These are phyloP conservation scores for Climacteris rufus DNA, from an alignment of 2,113 vertebrate species.

Conservation along the genomic window DNA sequence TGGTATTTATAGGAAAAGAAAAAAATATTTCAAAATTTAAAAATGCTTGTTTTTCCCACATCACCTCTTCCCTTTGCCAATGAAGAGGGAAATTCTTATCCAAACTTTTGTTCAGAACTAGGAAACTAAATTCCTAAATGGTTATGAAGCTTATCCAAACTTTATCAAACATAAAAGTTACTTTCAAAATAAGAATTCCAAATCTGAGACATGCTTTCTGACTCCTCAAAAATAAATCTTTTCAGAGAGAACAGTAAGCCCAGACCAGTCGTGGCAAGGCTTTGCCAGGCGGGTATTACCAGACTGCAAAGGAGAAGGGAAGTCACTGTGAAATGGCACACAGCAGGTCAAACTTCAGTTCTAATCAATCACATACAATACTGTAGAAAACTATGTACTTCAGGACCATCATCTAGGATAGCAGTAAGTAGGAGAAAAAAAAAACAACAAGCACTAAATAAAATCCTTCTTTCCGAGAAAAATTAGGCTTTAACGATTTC, in stretches of 20 bases:
- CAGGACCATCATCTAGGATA: background rate
- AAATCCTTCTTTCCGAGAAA: background rate
- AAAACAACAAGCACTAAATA: background rate
- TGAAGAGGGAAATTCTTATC: background rate
- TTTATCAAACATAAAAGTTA: background rate
- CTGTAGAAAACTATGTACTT: background rate
- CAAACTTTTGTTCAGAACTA: background rate
- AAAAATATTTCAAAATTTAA: background rate
- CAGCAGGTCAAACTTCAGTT: background rate
- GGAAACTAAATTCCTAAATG: background rate
- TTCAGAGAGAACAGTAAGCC: background rate
- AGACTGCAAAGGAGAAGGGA: background rate
- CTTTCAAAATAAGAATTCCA: background rate
- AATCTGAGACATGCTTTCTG: background rate
- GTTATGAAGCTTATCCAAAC: background rate
- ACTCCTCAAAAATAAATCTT: background rate
- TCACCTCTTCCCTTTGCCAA: accelerated
- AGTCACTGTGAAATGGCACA: background rate
- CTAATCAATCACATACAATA: background rate
- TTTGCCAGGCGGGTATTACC: background rate
- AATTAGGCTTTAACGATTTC: background rate
- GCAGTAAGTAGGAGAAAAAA: background rate
- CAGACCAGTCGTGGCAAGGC: accelerated
- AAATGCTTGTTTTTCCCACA: accelerated
- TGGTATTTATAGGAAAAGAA: background rate